phyloP scores from a whole-genome alignment of 2,797 vertebrate genomes.

The Takifugu rubripes region DNA sequence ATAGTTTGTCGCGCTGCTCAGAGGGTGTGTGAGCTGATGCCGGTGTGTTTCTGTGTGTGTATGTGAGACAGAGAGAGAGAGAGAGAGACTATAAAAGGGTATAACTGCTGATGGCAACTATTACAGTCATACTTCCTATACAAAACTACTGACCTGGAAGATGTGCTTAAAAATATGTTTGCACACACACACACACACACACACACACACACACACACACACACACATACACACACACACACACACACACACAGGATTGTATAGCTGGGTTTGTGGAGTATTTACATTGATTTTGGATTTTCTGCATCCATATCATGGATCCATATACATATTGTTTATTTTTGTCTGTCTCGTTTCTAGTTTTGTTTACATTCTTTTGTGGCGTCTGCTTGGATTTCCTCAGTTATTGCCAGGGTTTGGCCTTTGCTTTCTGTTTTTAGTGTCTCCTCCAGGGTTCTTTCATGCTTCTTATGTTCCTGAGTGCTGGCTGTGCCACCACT shows the following conservation, averaged over 20 bases:
- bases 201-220: slow-evolving; percentile 3
- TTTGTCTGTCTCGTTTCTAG: too few relatives aligned
- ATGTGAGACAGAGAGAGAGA: slow-evolving; percentile 26
- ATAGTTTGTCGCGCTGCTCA: slow-evolving; percentile 21
- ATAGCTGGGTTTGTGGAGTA: too few relatives aligned
- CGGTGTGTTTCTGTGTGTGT: not conserved
- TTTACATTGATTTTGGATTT: too few relatives aligned
- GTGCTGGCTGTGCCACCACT: too few relatives aligned
- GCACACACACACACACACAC: not conserved
- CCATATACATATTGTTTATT: too few relatives aligned
- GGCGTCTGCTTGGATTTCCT: too few relatives aligned
- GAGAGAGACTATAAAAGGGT: slow-evolving; percentile 29
- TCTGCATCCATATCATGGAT: too few relatives aligned
- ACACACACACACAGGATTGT: slow-evolving; percentile 1
- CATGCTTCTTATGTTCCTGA: too few relatives aligned
- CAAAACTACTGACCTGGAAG: slow-evolving; percentile 65
- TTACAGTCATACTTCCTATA: slow-evolving; percentile 55
- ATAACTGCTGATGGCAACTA: slow-evolving; percentile 47
- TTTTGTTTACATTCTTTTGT: too few relatives aligned
- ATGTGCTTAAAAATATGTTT: slow-evolving; percentile 41
- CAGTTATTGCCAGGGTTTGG: too few relatives aligned
- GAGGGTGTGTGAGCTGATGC: slow-evolving; percentile 17
- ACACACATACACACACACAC: slow-evolving; percentile 2
- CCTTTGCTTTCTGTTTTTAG: too few relatives aligned
- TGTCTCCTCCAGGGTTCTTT: too few relatives aligned